Evolutionary conservation across 2,113 vertebrate genomes (phyloP).

Genomic region (Hippopotamus amphibius): DNA sequence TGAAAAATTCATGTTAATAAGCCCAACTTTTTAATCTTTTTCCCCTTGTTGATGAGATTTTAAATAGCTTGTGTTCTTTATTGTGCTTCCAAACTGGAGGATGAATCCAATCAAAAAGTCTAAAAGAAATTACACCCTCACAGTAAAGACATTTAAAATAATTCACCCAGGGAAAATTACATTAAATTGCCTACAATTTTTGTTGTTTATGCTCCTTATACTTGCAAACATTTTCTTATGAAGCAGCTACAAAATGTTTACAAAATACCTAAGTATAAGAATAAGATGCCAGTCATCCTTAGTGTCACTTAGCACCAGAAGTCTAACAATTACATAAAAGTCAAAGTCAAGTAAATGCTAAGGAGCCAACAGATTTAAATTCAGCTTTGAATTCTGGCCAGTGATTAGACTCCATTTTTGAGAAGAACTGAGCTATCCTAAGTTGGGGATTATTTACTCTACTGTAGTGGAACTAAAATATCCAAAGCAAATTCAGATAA

Average conservation of each 20-base stretch:
- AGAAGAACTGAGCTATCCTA: conserved; percentile 2
- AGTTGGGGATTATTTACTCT: background rate
- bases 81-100: conserved; percentile 53
- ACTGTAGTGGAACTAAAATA: conserved; percentile 27
- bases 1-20: conserved; percentile 11
- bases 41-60: background rate
- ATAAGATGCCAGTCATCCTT: conserved; percentile 55
- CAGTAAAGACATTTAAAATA: conserved; percentile 77
- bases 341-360: conserved; percentile 53
- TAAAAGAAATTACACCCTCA: conserved; percentile 59
- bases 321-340: conserved; percentile 65
- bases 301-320: conserved; percentile 53
- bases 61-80: conserved; percentile 56
- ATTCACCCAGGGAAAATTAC: conserved; percentile 63
- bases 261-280: conserved; percentile 65
- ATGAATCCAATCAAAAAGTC: conserved; percentile 65
- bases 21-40: conserved; percentile 31
- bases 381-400: background rate
- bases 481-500: background rate
- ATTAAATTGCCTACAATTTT: conserved; percentile 32
- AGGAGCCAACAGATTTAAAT: conserved; percentile 48
- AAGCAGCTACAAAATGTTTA: conserved; percentile 66
- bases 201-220: conserved; percentile 31
- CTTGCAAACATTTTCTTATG: conserved; percentile 57
- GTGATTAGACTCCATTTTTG: background rate